Percentiles rank a stretch among this genome's conserved stretches.
These are phyloP conservation scores for Leptinotarsa peninsularis DNA, from an alignment of 2,888 invertebrate genomes.

Conservation along the genomic window DNA sequence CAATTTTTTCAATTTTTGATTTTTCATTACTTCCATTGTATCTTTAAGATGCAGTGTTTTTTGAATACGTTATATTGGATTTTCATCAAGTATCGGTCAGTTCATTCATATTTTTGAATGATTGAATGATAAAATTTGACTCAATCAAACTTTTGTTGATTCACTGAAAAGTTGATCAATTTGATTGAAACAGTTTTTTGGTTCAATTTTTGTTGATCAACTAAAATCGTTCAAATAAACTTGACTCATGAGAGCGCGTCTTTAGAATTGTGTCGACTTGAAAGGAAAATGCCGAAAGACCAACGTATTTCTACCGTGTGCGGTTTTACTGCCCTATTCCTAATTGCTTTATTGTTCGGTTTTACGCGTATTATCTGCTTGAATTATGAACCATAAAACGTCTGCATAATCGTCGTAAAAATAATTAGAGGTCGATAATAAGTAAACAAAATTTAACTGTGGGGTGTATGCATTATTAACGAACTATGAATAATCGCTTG, in stretches of 20 bases:
- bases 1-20: no score
- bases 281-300: constrained; percentile 15
- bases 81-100: no score
- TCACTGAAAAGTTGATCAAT: no score
- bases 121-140: no score
- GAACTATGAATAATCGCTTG: constrained; percentile 9
- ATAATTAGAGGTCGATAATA: constrained; percentile 19
- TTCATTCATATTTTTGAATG: no score
- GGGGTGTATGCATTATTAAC: constrained; percentile 8
- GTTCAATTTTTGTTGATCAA: no score
- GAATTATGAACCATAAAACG: constrained; percentile 19
- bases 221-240: no score
- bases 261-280: background rate
- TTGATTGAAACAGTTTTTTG: no score
- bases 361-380: constrained; percentile 14
- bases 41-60: no score
- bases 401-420: constrained; percentile 17
- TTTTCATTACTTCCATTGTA: no score
- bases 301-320: background rate
- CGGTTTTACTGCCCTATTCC: constrained; percentile 8
- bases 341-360: constrained; percentile 17
- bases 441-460: constrained; percentile 9
- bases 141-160: background rate
- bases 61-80: no score
- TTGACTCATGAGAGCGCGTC: background rate